phyloP scores from a whole-genome alignment of 2,888 invertebrate genomes.

The Pogonocherus hispidulus region DNA sequence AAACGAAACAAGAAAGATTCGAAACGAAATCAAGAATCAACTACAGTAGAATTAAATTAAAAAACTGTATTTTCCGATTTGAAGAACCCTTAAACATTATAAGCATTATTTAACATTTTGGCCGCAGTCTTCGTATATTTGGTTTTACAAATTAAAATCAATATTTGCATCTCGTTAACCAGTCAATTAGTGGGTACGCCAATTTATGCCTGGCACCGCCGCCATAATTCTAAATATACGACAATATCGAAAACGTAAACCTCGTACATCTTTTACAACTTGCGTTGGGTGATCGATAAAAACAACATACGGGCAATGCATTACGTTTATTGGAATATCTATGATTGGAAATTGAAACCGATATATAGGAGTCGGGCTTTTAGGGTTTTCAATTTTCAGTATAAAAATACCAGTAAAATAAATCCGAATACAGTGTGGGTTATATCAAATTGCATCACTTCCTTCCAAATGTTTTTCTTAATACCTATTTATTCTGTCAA shows the following conservation, averaged over 20 bases:
- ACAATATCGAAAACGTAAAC: background rate
- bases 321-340: slow-evolving; percentile 18
- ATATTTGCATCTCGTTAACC: background rate
- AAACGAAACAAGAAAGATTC: too few species aligned
- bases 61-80: too few species aligned
- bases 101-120: too few species aligned
- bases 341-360: slow-evolving; percentile 4
- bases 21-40: too few species aligned
- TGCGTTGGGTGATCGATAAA: background rate
- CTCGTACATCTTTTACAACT: slow-evolving; percentile 3
- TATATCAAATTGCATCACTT: too few species aligned
- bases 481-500: too few species aligned
- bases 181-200: background rate
- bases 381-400: slow-evolving; percentile 9
- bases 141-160: background rate
- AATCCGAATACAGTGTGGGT: too few species aligned
- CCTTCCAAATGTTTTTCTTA: too few species aligned
- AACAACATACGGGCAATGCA: slow-evolving; percentile 14
- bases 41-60: too few species aligned
- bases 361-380: background rate
- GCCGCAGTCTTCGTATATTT: too few species aligned
- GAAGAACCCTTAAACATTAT: too few species aligned
- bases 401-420: background rate
- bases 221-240: background rate
- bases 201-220: background rate